Evolutionary conservation across 2,113 vertebrate genomes (phyloP).

Genomic region (Loxodonta africana): DNA sequence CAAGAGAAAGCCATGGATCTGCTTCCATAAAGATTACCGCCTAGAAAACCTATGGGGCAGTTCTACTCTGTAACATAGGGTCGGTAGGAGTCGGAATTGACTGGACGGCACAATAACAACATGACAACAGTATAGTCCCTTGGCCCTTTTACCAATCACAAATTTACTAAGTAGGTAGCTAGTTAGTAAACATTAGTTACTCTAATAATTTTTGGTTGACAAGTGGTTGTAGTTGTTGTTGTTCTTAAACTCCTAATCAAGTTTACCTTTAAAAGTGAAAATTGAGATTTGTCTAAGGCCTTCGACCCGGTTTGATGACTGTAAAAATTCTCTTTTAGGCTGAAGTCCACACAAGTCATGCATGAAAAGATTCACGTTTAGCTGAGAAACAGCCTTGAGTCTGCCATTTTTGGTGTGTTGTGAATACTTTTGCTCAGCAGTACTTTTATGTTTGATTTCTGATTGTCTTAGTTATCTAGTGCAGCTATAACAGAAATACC

Average conservation of each 20-base stretch:
- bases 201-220: slow-evolving; percentile 15
- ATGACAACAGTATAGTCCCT: not conserved
- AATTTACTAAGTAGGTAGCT: slow-evolving; percentile 14
- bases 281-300: not conserved
- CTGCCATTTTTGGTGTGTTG: not conserved
- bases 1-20: too few species aligned
- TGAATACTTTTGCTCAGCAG: not conserved
- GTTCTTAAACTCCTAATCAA: slow-evolving; percentile 21
- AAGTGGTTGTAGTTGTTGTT: slow-evolving; percentile 17
- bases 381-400: not conserved
- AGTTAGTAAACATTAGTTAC: not conserved
- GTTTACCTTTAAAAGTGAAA: slow-evolving; percentile 62
- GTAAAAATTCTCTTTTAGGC: not conserved
- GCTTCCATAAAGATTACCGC: not conserved
- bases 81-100: not conserved
- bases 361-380: not conserved
- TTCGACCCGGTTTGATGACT: not conserved
- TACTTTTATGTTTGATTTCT: slow-evolving; percentile 37
- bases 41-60: not conserved
- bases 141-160: slow-evolving; percentile 2
- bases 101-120: not conserved
- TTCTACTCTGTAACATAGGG: not conserved
- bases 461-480: not conserved
- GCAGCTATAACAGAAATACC: not conserved
- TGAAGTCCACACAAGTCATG: not conserved